phyloP scores from a whole-genome alignment of 2,888 invertebrate species.

The Plagodis dolabraria region DNA sequence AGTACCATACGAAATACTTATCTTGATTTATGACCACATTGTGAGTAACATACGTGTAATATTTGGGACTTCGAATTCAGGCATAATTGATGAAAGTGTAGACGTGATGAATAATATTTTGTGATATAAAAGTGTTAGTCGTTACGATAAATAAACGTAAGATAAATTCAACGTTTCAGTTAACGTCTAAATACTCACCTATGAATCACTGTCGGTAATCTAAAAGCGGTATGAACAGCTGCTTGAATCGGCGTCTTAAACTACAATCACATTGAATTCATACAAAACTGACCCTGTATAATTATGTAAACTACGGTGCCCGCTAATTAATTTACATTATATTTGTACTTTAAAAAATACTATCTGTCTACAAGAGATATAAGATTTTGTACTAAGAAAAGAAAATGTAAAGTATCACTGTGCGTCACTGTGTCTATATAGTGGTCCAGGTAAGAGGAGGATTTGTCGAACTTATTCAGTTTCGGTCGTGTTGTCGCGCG shows the following conservation, averaged over 20 bases:
- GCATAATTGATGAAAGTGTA: conserved; percentile 44
- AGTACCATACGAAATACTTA: conserved; percentile 21
- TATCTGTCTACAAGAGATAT: conserved; percentile 74
- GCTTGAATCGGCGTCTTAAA: conserved; percentile 76
- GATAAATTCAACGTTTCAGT: conserved; percentile 36
- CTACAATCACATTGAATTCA: conserved; percentile 85
- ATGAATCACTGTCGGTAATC: conserved; percentile 69
- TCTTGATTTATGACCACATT: conserved; percentile 28
- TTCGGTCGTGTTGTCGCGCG: conserved; percentile 71
- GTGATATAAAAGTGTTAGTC: conserved; percentile 4
- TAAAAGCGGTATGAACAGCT: conserved; percentile 76
- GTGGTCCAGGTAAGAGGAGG: conserved; percentile 83
- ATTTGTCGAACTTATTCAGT: conserved; percentile 85
- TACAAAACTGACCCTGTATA: conserved; percentile 85
- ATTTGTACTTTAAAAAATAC: conserved; percentile 83
- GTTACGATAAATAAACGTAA: conserved; percentile 30
- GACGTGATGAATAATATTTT: conserved; percentile 29
- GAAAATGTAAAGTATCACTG: conserved; percentile 59
- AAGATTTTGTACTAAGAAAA: conserved; percentile 80
- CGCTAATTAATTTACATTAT: conserved; percentile 70
- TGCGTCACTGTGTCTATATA: conserved; percentile 75
- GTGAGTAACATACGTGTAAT: conserved; percentile 40
- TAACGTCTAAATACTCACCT: conserved; percentile 62
- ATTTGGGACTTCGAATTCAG: conserved; percentile 38
- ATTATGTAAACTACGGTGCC: conserved; percentile 78